Conservation (phyloP, 2,888 invertebrate genomes). For the Xestia sexstrigata region DNA sequence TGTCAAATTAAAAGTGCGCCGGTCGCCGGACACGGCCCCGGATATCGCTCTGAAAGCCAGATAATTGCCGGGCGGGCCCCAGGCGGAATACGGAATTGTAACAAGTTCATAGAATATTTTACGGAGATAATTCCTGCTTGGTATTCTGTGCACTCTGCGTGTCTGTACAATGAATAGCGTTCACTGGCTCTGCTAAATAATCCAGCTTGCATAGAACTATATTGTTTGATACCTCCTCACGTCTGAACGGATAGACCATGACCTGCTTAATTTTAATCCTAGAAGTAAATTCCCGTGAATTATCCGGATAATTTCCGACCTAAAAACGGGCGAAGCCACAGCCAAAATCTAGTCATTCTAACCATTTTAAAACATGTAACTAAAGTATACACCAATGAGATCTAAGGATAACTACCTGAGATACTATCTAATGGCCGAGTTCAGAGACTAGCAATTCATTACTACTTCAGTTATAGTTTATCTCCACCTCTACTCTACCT, state of each 20-base stretch:
- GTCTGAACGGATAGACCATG: neutral
- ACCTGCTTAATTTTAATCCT: neutral
- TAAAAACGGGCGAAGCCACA: neutral
- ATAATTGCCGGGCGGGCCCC: constrained; percentile 60
- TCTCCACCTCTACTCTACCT: too few species aligned
- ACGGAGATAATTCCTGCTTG: constrained; percentile 53
- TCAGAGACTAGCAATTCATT: neutral
- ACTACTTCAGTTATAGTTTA: neutral
- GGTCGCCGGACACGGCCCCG: constrained; percentile 74
- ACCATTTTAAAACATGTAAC: neutral
- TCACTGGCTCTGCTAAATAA: neutral
- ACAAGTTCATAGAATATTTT: constrained; percentile 60
- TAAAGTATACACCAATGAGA: neutral
- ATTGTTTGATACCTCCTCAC: neutral
- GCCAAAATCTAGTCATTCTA: neutral
- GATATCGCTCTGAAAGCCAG: constrained; percentile 71
- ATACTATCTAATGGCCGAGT: neutral
- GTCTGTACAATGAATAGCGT: neutral
- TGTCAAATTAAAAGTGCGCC: constrained; percentile 79
- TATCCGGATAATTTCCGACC: neutral
- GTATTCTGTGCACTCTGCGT: constrained; percentile 40
- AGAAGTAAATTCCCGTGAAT: neutral
- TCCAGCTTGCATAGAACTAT: neutral
- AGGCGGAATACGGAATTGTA: constrained; percentile 40
- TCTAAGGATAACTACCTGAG: neutral